phyloP scores from a whole-genome alignment of 2,888 invertebrate species.

The Petrolisthes manimaculis region DNA sequence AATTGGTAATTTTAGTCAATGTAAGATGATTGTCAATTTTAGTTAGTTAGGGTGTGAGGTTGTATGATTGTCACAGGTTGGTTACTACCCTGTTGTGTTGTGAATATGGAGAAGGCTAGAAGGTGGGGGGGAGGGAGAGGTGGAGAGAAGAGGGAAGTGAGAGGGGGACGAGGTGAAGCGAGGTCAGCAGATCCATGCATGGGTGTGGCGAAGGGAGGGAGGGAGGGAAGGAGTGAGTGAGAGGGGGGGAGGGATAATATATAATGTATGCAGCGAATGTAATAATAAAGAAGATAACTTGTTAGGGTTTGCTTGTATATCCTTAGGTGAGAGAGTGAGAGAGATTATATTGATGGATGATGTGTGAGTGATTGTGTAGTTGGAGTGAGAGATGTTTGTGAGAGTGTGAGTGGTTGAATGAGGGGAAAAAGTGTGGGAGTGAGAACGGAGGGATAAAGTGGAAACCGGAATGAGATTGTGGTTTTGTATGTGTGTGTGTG shows the following conservation, averaged over 20 bases:
- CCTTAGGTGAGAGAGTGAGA: too few species aligned
- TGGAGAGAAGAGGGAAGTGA: not conserved
- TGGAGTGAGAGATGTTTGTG: not conserved
- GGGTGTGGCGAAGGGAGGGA: not conserved
- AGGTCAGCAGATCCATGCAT: too few species aligned
- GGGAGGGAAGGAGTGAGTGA: not conserved
- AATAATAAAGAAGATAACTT: too few species aligned
- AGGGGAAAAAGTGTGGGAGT: not conserved
- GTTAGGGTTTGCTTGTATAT: too few species aligned
- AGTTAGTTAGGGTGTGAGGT: too few species aligned
- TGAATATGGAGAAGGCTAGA: not conserved
- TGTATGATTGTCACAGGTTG: too few species aligned
- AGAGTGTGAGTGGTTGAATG: not conserved
- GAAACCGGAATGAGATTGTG: not conserved
- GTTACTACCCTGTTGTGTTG: too few species aligned
- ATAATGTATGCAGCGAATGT: too few species aligned
- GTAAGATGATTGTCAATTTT: too few species aligned
- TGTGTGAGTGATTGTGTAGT: too few species aligned
- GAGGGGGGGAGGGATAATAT: not conserved
- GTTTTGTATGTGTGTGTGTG: not conserved
- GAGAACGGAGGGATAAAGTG: not conserved
- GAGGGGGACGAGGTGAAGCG: not conserved
- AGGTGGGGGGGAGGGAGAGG: not conserved
- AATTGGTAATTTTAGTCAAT: too few species aligned
- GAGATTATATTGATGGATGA: too few species aligned